Base-by-base conservation (phyloP, 2,113 vertebrate species). In the Girardinichthys multiradiatus region DNA sequence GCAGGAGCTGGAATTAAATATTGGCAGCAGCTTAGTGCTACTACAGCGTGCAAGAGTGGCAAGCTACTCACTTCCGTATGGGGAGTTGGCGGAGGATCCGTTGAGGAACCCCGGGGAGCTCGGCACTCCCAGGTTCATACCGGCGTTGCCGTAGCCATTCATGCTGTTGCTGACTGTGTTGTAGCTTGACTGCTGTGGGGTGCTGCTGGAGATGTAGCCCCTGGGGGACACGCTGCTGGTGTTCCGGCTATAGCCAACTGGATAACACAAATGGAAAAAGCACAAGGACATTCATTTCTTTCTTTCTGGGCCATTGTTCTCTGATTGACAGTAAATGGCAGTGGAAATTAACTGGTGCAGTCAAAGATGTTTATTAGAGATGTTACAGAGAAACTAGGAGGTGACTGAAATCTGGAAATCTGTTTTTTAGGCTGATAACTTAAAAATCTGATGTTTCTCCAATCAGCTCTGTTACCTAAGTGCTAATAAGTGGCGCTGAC, bases 121-220 rank as follows among this genome's bases (percentile, higher is more conserved):
- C 89, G 97, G 97, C 91, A 99, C 97, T 90, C 98, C 98, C 94
- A 99, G 96, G 95, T 97, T 99, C 98, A 99, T 99, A 91, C 97
- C 97, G 76, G 97, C 94, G 90, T 96, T 98, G 93, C 98, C 98
- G 90, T 99, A 99, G 94, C 98, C 98, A 87, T 99, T 99, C 98
- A 99, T 99, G 97, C 97, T 99, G 96, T 97, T 99, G 97, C 98
- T 99, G 93, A 99, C 97, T 92, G 97, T 96, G 96, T 96, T 99
- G 96, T 99, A 99, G 96, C 97, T 97, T 92, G 98, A 98, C 96
- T 99, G 98, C 95, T 99, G 98, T 85, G 98, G 98, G 92, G 98
- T 98, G 95, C 97, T 99, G 96, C 98, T 99, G 92, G 98, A 98
- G 91, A 97, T 98, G 91, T 99, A 99, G 91, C 98, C 98, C 94